Evolutionary conservation across 2,113 vertebrate species (phyloP).

Genomic region (human (Homo sapiens)): DNA sequence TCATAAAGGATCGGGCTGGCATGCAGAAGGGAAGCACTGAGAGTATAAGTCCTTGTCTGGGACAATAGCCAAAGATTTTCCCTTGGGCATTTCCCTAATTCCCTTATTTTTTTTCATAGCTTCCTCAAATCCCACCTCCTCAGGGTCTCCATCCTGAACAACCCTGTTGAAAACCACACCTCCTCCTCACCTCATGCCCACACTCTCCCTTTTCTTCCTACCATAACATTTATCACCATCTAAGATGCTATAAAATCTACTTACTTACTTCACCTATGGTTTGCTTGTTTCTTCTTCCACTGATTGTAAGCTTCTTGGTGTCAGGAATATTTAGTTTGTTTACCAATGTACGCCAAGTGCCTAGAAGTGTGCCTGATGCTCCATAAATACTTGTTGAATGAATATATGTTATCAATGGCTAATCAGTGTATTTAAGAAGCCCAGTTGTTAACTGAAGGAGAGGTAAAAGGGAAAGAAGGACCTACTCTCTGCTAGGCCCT

Average conservation of each 20-base stretch:
- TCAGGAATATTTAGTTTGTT: constrained; percentile 7
- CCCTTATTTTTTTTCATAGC: neutral
- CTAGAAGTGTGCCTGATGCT: neutral
- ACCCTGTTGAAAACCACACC: neutral
- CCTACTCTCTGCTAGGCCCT: neutral
- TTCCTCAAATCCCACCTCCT: neutral
- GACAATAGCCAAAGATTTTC: neutral
- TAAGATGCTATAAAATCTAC: neutral
- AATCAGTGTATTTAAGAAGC: neutral
- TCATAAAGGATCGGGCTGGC: neutral
- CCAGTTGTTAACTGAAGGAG: neutral
- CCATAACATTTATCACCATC: neutral
- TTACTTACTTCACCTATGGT: neutral
- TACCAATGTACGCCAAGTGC: neutral
- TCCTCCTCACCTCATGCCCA: neutral
- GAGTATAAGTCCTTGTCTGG: neutral
- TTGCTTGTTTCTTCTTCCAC: neutral
- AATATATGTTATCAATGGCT: neutral
- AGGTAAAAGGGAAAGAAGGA: neutral
- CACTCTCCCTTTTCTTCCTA: neutral
- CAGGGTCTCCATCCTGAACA: neutral
- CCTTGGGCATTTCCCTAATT: neutral
- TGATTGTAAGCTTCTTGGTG: neutral
- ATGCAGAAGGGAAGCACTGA: neutral
- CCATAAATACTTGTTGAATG: neutral